phyloP scores from a whole-genome alignment of 2,113 vertebrate species.

The Dolichotis patagonum region DNA sequence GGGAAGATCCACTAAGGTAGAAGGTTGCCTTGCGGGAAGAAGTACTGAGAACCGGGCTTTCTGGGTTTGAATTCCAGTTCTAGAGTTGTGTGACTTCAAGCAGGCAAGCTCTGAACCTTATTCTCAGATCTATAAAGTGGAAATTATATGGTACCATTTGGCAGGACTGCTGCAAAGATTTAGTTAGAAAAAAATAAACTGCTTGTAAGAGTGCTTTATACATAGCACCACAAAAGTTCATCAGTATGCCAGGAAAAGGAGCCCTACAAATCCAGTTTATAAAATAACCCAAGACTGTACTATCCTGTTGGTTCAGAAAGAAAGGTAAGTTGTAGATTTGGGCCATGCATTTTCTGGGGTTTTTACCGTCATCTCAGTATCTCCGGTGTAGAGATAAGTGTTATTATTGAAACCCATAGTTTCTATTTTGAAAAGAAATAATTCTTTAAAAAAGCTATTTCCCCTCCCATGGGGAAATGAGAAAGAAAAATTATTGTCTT shows the following conservation, averaged over 20 bases:
- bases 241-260: neutral
- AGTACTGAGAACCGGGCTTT: rapidly evolving
- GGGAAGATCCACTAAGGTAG: too few species aligned
- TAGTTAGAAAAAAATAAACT: neutral
- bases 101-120: neutral
- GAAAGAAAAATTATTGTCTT: slow-evolving; percentile 52
- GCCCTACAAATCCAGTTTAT: neutral
- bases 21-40: neutral
- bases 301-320: neutral
- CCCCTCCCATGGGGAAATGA: slow-evolving; percentile 43
- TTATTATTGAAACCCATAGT: neutral
- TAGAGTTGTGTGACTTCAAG: neutral
- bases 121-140: neutral
- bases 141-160: neutral
- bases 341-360: neutral
- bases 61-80: neutral
- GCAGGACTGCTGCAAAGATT: neutral
- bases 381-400: neutral
- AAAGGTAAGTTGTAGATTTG: neutral
- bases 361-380: neutral
- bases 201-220: neutral
- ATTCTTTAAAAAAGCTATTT: slow-evolving; percentile 39
- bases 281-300: neutral
- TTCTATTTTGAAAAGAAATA: slow-evolving; percentile 21
- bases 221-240: neutral